Base-by-base conservation (phyloP, 2,797 vertebrate genomes). In the Mormyrops boulengeri region DNA sequence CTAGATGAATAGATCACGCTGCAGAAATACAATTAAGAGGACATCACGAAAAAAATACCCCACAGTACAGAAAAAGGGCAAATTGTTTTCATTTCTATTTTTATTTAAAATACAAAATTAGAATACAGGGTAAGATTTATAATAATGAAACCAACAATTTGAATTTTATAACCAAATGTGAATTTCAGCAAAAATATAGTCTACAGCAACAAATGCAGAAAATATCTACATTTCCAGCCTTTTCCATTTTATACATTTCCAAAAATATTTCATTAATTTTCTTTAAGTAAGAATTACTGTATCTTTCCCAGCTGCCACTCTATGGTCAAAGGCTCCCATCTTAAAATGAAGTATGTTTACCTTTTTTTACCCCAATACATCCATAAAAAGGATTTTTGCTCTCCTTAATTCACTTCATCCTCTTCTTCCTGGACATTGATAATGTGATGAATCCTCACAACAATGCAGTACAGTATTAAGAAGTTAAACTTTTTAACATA, bases 121-220 rank as follows among this genome's bases (percentile, higher is more conserved):
- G 53, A 90, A 88, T 91, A 94, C 90, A 93, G 90, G 89, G 90
- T 90, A 91, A 91, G 93, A 52, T 90, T 93, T 84, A 91, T 91
- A 86, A 85, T 41, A 57, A 93, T 94, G 66, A 91, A 90, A 90
- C 82, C 41, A n/a, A 47, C 19, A n/a, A 47, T n/a, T 19, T 47
- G 19, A 44, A 47, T 11, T 82, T 47, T 82, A 44, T 82, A 47
- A 47, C 38, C 77, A 82, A n/a, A n/a, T 82, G 41, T n/a, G 77
- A 82, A 47, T 82, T 82, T 82, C 41, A 82, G n/a, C 77, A 82
- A 82, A 22, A 41, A 38, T 73, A 73, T n/a, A 82, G 77, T 47
- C 77, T 47, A 82, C 77, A 82, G 38, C 38, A n/a, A 44, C 73
- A 80, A 80, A 44, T 80, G 38, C 73, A 80, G 17, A 80, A 80